Evolutionary conservation across 1,140 invertebrate genomes (phyloP), one percentile per base, ranked within the genome.

Genomic region (Popillia japonica): DNA sequence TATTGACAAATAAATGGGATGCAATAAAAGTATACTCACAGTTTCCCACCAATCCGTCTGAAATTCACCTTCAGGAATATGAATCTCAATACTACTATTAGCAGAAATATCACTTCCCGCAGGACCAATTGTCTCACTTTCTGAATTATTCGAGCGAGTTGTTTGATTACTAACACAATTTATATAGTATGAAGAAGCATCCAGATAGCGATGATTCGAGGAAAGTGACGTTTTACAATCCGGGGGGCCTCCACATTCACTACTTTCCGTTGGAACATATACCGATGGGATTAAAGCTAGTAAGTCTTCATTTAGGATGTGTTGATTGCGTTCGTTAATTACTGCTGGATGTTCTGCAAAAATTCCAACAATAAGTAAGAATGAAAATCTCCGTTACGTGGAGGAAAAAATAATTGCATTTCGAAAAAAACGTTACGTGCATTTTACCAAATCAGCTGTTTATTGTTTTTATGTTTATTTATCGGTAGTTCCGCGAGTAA

Each of bases 361-460:
- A 27, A 6, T 23, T 22, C 61, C 1, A 23, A 27, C 17, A 20
- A 22, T 64, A 64, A 64, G 17, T 17, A 64, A 9, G 17, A 1
- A 22, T 23, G 22, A 20, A 64, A 64, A 23, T 9, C 20, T 4
- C 6, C 11, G 22, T 10, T 64, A 64, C 61, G 61, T 64, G 17
- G 17, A 20, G 9, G 6, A 64, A 64, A 64, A 23, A n/a, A 59
- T 4, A 20, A 59, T 6, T 59, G 6, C 55, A 59, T 20, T 9
- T 64, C 61, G 0, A 9, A 27, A 64, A 64, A 64, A 0, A 64
- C 61, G 61, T 64, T 64, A 64, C 20, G 61, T 17, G n/a, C 17
- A 27, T 17, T 64, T n/a, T 22, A 17, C 61, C n/a, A 64, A 23
- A 64, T 64, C 61, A 64, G 61, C 61, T 64, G 61, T 64, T 64